Evolutionary conservation across 2,797 vertebrate genomes (phyloP).

Genomic region (Sarcoramphus papa): DNA sequence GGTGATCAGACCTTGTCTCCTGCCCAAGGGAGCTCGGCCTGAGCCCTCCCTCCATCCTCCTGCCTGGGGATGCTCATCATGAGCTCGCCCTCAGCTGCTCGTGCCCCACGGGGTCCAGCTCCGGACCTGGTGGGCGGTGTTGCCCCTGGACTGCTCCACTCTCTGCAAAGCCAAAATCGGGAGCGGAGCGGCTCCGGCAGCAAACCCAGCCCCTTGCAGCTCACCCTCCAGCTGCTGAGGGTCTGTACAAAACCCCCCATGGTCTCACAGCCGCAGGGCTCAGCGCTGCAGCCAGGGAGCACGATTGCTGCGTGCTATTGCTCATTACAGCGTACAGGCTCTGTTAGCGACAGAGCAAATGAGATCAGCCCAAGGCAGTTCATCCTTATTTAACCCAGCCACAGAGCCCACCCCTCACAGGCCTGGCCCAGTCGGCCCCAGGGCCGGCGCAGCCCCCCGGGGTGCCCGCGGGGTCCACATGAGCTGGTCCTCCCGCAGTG

Average conservation of each 20-base stretch:
- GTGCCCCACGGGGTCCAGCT: neutral
- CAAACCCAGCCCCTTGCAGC: neutral
- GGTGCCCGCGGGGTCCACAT: neutral
- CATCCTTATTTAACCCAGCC: neutral
- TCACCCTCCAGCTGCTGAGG: neutral
- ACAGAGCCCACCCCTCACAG: neutral
- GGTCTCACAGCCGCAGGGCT: neutral
- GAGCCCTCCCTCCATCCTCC: neutral
- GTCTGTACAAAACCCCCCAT: rapidly evolving
- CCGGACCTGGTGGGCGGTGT: rapidly evolving
- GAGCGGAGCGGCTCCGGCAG: neutral
- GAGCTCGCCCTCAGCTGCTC: neutral
- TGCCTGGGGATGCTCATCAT: neutral
- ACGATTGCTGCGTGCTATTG: neutral
- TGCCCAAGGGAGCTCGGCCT: neutral
- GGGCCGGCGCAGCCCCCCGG: neutral
- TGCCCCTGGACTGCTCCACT: rapidly evolving
- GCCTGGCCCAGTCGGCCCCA: neutral
- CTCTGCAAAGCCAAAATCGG: neutral
- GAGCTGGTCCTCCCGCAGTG: neutral
- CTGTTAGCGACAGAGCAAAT: rapidly evolving
- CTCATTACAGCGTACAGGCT: neutral
- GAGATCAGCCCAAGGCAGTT: rapidly evolving
- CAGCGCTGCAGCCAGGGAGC: neutral
- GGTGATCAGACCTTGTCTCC: rapidly evolving